These are phyloP conservation scores for Mustelus asterias DNA, from an alignment of 2,113 vertebrate species.

Conservation along the genomic window DNA sequence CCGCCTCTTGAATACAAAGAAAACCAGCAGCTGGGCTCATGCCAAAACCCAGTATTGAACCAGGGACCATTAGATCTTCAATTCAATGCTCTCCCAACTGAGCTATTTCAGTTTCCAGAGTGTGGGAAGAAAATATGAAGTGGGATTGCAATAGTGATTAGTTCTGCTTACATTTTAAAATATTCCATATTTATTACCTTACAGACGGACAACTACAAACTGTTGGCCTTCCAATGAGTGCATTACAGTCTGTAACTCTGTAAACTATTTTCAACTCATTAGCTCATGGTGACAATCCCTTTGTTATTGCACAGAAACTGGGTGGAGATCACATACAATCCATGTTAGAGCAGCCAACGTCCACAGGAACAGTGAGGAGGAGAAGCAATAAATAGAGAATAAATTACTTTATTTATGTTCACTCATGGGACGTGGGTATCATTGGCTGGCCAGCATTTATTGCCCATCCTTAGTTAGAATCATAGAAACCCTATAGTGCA, in stretches of 20 bases:
- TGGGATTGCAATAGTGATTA: neutral
- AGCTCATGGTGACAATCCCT: neutral
- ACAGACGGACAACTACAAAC: neutral
- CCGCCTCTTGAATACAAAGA: too few relatives aligned
- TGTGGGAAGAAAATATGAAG: neutral
- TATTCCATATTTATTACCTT: neutral
- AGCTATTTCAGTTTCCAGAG: neutral
- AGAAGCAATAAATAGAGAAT: neutral
- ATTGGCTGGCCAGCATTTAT: too few relatives aligned
- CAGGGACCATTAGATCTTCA: too few relatives aligned
- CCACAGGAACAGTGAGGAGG: neutral
- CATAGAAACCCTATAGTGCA: too few relatives aligned
- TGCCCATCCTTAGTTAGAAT: too few relatives aligned
- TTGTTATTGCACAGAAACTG: neutral
- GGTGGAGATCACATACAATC: too few relatives aligned
- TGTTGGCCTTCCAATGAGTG: neutral
- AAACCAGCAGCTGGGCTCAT: too few relatives aligned
- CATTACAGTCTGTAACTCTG: neutral
- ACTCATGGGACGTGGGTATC: too few relatives aligned
- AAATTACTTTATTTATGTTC: neutral
- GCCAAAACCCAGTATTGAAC: too few relatives aligned
- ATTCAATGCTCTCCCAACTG: too few relatives aligned
- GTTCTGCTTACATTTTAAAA: neutral
- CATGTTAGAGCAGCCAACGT: neutral
- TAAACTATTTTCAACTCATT: neutral